Evolutionary conservation across 2,888 invertebrate species (phyloP).

Genomic region (Hedya salicella): DNA sequence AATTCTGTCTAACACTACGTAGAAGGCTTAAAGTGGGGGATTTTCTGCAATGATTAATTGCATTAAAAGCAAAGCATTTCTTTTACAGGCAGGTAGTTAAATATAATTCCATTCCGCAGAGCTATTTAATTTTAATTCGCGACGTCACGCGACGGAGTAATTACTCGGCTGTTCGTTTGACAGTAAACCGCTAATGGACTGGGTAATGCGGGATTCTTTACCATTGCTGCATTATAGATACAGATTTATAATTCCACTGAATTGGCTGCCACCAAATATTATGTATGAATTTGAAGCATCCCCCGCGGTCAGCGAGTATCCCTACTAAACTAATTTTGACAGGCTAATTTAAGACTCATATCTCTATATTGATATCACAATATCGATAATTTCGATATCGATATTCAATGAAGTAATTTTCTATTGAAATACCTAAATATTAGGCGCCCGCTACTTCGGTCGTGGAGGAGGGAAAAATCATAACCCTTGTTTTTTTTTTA

Average conservation of each 20-base stretch:
- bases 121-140: conserved; percentile 20
- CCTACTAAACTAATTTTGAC: too few relatives aligned
- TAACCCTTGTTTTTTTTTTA: too few relatives aligned
- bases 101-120: conserved; percentile 11
- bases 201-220: neutral
- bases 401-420: too few relatives aligned
- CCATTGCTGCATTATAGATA: neutral
- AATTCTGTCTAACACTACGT: neutral
- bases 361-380: too few relatives aligned
- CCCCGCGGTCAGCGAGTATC: too few relatives aligned
- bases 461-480: too few relatives aligned
- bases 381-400: too few relatives aligned
- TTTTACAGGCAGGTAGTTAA: conserved; percentile 2
- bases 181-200: neutral
- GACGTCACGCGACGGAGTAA: conserved; percentile 6
- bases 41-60: conserved; percentile 15
- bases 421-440: too few relatives aligned
- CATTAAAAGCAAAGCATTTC: conserved; percentile 25
- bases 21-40: neutral
- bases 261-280: too few relatives aligned
- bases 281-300: too few relatives aligned
- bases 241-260: neutral
- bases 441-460: too few relatives aligned
- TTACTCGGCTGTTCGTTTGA: conserved; percentile 7
- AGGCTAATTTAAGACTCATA: too few relatives aligned